Evolutionary conservation across 1,140 invertebrate genomes (phyloP), one percentile per base, ranked within the genome.

Genomic region (Solenopsis invicta): DNA sequence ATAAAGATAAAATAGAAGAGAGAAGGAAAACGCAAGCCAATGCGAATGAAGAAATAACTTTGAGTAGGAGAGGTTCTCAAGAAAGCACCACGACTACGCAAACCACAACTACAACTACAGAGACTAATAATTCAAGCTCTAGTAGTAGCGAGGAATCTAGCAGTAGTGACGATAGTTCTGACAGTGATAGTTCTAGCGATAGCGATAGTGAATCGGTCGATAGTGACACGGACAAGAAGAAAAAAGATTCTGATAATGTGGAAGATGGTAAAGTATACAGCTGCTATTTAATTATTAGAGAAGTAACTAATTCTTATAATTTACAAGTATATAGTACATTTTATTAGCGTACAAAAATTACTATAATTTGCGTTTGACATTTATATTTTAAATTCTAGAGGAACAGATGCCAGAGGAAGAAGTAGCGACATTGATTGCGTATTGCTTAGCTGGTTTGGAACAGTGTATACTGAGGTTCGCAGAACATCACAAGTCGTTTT

Each of bases 401-500:
- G 93, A 94, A 66, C 93, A 87, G 71, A 90, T 94, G 52, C 92
- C 91, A 0, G 94, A 95, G 50, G 93, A 94, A 86, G 94, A 96
- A 84, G 93, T 95, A 48, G 88, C 88, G 8, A 88, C 86, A 59
- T 90, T 97, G 13, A 95, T 96, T 82, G 85, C 93, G 52, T 91
- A 95, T 21, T 99, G 98, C 94, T 92, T 98, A 34, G 96, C 96
- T 91, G 98, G 98, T 21, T 94, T 99, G 66, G 97, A 98, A 95
- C 96, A 98, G 88, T 99, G 98, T 93, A 96, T 98, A 5, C 96
- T 96, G 67, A 95, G 98, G 59, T 99, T 99, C 95, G 97, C 98
- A 0, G 97, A 98, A 89, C 98, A 99, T 95, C 99, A 99, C 94
- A 99, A 99, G 95, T 98, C 98, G 0, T 96, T 98, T 41, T 99